Evolutionary conservation across 2,113 vertebrate genomes (phyloP), one percentile per base, ranked within the genome.

Genomic region (Canis aureus): DNA sequence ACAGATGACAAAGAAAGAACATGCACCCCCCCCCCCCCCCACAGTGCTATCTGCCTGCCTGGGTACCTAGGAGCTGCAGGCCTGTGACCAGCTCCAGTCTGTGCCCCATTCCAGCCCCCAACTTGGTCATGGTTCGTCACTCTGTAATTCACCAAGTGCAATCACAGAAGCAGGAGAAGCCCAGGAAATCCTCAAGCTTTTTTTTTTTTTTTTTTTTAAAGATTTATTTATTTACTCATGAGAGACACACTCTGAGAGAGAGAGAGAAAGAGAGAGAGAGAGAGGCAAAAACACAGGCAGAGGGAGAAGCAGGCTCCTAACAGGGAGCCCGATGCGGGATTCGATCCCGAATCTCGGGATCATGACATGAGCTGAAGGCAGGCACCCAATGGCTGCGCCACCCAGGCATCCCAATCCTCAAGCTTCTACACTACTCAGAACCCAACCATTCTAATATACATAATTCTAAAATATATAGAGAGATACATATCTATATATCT

Each of bases 81-180:
- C 62, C 78, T 71, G 43, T 0, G 22, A 8, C 49, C 16, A 20
- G 66, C 71, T 66, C 64, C 66, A 13, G 49, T 20, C 23, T 10
- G 15, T 2, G 10, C 25, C 84, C 57, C 12, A 10, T 38, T 66
- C 79, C 13, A 4, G 25, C 11, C 53, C 32, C 19, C 19, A 51
- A 0, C 1, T 13, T 5, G n/a, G 79, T 55, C 86, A 69, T 0
- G 0, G 32, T 20, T 53, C 38, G 51, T 74, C 0, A 0, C 35
- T 49, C 35, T 49, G 5, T 12, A 82, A 88, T 35, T 71, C 84
- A 73, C 80, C 49, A n/a, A 51, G 11, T 43, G 73, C 73, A 60
- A 53, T 7, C 17, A 8, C 29, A 95, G 83, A 89, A 49, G 49
- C 17, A 27, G 17, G 13, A 64, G 53, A 19, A 0, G 19, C 35